Conservation (phyloP, 2,888 invertebrate genomes). For the Augiades crinisus region DNA sequence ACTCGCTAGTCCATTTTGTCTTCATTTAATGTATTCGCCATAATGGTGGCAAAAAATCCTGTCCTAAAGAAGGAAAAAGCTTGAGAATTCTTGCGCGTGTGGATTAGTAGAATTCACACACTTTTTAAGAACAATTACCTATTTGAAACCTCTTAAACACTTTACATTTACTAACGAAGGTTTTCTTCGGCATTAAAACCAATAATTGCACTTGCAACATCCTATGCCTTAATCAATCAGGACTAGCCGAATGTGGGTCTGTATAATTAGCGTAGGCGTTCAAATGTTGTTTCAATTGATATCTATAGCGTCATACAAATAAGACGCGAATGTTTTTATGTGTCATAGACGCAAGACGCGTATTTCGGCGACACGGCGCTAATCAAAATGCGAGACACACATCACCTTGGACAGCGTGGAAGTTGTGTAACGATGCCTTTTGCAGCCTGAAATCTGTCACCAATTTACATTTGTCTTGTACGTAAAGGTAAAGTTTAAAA, state of each 20-base stretch:
- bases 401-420: constrained; percentile 33
- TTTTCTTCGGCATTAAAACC: too few species aligned
- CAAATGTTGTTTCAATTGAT: constrained; percentile 36
- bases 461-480: neutral
- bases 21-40: too few species aligned
- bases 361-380: constrained; percentile 34
- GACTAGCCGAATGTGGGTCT: neutral
- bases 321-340: constrained; percentile 30
- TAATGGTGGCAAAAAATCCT: too few species aligned
- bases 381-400: constrained; percentile 38
- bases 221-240: too few species aligned
- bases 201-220: too few species aligned
- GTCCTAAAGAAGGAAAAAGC: too few species aligned
- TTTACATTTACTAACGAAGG: too few species aligned
- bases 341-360: constrained; percentile 26
- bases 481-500: neutral
- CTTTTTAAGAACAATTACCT: too few species aligned
- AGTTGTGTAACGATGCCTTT: constrained; percentile 34
- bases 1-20: too few species aligned
- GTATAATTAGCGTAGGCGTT: constrained; percentile 3
- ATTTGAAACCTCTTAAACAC: too few species aligned
- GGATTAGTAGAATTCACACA: too few species aligned
- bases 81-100: too few species aligned
- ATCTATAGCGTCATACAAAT: constrained; percentile 36
- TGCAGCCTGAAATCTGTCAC: constrained; percentile 16